Conservation (phyloP, 2,888 invertebrate genomes). For the Acrobasis suavella region DNA sequence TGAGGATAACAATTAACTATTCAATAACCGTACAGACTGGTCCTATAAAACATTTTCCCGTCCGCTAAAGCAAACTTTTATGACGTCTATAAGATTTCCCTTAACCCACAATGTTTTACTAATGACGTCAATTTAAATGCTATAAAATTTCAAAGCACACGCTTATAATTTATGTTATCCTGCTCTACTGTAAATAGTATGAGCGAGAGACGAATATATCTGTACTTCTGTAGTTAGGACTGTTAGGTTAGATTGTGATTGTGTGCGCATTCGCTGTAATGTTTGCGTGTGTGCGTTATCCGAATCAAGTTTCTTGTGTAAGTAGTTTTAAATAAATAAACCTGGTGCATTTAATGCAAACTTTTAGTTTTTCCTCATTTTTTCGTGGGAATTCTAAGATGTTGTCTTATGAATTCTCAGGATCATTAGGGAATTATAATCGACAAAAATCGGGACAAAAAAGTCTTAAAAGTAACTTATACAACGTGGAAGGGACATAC, state of each 20-base stretch:
- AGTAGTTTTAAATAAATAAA: neutral
- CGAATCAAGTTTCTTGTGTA: neutral
- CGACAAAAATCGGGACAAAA: too few species aligned
- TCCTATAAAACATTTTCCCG: slow-evolving; percentile 11
- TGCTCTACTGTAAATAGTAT: neutral
- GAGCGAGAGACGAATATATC: neutral
- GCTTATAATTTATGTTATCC: neutral
- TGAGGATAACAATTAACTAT: slow-evolving; percentile 9
- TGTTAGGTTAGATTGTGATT: too few species aligned
- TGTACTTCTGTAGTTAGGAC: neutral
- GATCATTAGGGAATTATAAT: too few species aligned
- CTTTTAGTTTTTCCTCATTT: neutral
- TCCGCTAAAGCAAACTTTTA: neutral
- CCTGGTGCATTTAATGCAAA: neutral
- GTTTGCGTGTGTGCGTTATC: neutral
- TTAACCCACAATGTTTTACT: neutral
- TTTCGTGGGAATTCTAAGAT: neutral
- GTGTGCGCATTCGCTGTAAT: slow-evolving; percentile 1
- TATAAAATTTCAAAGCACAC: neutral
- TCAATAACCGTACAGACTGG: neutral
- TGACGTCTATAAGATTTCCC: slow-evolving; percentile 9
- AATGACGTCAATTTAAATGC: neutral
- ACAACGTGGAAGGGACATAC: too few species aligned
- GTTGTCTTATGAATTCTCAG: too few species aligned
- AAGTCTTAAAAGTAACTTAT: too few species aligned